A percentile compares a stretch with the other conserved stretches of the same genome.
Conservation (phyloP, 2,888 invertebrate species). For the Phaonia tiefii region DNA sequence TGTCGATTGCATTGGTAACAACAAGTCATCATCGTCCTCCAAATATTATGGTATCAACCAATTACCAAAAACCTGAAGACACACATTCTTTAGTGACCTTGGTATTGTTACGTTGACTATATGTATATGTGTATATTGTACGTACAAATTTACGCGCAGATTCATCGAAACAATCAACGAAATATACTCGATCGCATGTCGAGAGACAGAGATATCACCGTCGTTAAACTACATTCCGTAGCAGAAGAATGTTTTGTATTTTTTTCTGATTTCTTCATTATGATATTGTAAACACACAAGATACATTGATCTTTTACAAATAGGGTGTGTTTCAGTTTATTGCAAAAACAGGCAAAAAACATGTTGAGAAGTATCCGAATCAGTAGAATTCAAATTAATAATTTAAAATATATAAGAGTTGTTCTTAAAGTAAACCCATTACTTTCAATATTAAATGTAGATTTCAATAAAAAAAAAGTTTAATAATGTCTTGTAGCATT, state of each 20-base stretch:
- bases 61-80: background rate
- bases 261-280: constrained; percentile 11
- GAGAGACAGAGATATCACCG: constrained; percentile 5
- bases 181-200: background rate
- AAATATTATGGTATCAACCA: background rate
- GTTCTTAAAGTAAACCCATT: too few relatives aligned
- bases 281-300: constrained; percentile 34
- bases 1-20: background rate
- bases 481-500: too few relatives aligned
- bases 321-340: constrained; percentile 35
- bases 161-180: background rate
- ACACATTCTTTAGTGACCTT: constrained; percentile 47
- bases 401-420: too few relatives aligned
- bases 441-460: too few relatives aligned
- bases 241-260: constrained; percentile 22
- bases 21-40: constrained; percentile 24
- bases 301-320: constrained; percentile 51
- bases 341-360: constrained; percentile 21
- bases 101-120: constrained; percentile 36
- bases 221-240: constrained; percentile 48
- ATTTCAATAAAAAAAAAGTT: too few relatives aligned
- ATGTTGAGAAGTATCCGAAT: background rate
- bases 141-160: constrained; percentile 12
- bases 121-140: constrained; percentile 12
- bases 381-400: too few relatives aligned